Percentiles rank a stretch among this genome's conserved stretches.
Evolutionary conservation across 2,888 invertebrate species (phyloP).

Genomic region (Pocota personata): DNA sequence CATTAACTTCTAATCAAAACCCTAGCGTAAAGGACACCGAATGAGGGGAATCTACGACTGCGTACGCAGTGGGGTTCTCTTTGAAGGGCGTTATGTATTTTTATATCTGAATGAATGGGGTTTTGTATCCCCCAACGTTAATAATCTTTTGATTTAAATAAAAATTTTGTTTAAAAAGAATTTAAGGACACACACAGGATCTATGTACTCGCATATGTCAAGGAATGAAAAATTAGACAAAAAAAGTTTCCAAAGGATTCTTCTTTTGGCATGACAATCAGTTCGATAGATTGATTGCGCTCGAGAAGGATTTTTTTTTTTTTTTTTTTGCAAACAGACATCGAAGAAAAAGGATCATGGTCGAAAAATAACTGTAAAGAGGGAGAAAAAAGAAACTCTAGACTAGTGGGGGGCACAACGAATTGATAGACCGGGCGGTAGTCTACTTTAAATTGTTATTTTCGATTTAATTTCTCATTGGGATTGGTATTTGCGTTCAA

Average conservation of each 20-base stretch:
- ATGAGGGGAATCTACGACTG: neutral
- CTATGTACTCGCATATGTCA: neutral
- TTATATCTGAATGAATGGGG: neutral
- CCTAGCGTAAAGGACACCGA: constrained; percentile 5
- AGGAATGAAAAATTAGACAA: constrained; percentile 3
- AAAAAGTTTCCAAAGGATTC: neutral
- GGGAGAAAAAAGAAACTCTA: neutral
- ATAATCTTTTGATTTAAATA: constrained; percentile 21
- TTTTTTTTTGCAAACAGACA: neutral
- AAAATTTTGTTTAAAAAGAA: neutral
- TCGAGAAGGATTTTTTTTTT: neutral
- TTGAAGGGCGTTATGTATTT: neutral
- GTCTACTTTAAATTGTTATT: constrained; percentile 44
- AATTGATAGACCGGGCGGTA: constrained; percentile 3
- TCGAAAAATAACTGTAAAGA: neutral
- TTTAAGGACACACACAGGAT: neutral
- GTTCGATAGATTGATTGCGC: constrained; percentile 22
- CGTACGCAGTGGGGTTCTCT: neutral
- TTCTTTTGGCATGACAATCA: constrained; percentile 1
- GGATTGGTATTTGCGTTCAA: constrained; percentile 53
- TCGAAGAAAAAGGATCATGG: constrained; percentile 13
- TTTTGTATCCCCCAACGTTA: neutral
- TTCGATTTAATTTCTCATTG: constrained; percentile 61
- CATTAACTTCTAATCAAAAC: constrained; percentile 63
- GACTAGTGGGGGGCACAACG: neutral